phyloP scores from a whole-genome alignment of 2,888 invertebrate genomes.

The Electrophaes corylata region DNA sequence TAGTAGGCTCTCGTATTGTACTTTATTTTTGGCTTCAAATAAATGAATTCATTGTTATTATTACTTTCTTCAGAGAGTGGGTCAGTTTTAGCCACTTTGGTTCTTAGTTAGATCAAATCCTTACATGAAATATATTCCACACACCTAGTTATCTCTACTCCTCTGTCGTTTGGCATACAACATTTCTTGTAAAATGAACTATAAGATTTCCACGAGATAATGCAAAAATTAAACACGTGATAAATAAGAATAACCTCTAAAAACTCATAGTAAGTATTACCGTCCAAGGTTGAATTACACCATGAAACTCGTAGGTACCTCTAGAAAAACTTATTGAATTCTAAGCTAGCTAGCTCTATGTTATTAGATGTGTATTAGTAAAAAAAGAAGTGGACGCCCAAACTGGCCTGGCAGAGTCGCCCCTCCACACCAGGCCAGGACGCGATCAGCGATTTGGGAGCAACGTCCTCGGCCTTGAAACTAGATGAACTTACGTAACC shows the following conservation, averaged over 20 bases:
- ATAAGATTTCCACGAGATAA: background rate
- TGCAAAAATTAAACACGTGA: background rate
- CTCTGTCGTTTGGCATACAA: background rate
- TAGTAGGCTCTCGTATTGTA: too few relatives aligned
- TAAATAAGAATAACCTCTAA: constrained; percentile 12
- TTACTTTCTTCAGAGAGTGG: too few relatives aligned
- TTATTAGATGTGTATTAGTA: constrained; percentile 56
- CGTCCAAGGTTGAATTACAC: constrained; percentile 27
- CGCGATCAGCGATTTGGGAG: constrained; percentile 82
- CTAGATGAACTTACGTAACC: constrained; percentile 84
- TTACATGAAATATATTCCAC: too few relatives aligned
- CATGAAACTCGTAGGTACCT: constrained; percentile 32
- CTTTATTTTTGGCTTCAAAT: too few relatives aligned
- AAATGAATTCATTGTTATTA: too few relatives aligned
- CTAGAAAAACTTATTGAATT: constrained; percentile 38
- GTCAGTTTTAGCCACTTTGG: background rate
- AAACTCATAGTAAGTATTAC: constrained; percentile 16
- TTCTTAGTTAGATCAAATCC: background rate
- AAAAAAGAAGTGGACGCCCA: constrained; percentile 74
- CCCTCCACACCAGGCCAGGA: constrained; percentile 73
- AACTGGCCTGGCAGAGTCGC: constrained; percentile 69
- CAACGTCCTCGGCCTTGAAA: constrained; percentile 83
- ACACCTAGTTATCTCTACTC: too few relatives aligned
- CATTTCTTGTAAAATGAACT: background rate
- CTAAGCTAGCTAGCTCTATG: constrained; percentile 43